These are phyloP conservation scores for Clepsis dumicolana DNA, from an alignment of 2,888 invertebrate genomes.

Conservation along the genomic window DNA sequence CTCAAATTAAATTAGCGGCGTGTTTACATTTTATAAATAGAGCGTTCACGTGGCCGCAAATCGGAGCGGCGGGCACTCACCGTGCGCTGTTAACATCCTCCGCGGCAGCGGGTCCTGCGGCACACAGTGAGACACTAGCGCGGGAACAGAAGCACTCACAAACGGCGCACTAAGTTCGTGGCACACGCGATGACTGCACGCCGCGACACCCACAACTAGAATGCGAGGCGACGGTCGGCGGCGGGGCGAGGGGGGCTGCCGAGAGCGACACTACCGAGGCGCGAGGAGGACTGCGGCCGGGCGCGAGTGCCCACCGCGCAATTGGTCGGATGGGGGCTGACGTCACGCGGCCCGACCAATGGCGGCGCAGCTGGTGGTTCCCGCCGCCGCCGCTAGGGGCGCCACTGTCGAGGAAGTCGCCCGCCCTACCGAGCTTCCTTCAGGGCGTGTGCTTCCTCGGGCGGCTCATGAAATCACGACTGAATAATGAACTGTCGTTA, in stretches of 20 bases:
- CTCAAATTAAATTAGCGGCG: slow-evolving; percentile 78
- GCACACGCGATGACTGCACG: slow-evolving; percentile 85
- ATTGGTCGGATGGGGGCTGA: slow-evolving; percentile 77
- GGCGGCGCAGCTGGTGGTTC: slow-evolving; percentile 60
- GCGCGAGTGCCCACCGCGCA: slow-evolving; percentile 69
- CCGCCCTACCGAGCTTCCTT: slow-evolving; percentile 84
- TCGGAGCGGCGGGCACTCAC: slow-evolving; percentile 74
- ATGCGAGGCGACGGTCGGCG: slow-evolving; percentile 78
- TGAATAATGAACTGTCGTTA: slow-evolving; percentile 55
- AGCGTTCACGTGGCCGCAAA: slow-evolving; percentile 82
- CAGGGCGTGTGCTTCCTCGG: slow-evolving; percentile 81
- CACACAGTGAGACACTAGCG: slow-evolving; percentile 81
- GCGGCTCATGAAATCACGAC: slow-evolving; percentile 67
- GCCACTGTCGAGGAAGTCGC: slow-evolving; percentile 73
- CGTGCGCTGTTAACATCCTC: slow-evolving; percentile 86
- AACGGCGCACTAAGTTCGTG: slow-evolving; percentile 83
- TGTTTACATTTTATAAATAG: slow-evolving; percentile 85
- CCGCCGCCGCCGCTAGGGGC: slow-evolving; percentile 66
- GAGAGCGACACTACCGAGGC: slow-evolving; percentile 81
- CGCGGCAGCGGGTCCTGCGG: slow-evolving; percentile 78
- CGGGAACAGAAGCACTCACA: slow-evolving; percentile 83
- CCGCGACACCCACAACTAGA: slow-evolving; percentile 86
- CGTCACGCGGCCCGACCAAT: slow-evolving; percentile 78
- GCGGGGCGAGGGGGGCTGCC: slow-evolving; percentile 73
- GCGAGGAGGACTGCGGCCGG: slow-evolving; percentile 83